phyloP scores from a whole-genome alignment of 2,888 invertebrate genomes.

The Eupithecia exiguata region DNA sequence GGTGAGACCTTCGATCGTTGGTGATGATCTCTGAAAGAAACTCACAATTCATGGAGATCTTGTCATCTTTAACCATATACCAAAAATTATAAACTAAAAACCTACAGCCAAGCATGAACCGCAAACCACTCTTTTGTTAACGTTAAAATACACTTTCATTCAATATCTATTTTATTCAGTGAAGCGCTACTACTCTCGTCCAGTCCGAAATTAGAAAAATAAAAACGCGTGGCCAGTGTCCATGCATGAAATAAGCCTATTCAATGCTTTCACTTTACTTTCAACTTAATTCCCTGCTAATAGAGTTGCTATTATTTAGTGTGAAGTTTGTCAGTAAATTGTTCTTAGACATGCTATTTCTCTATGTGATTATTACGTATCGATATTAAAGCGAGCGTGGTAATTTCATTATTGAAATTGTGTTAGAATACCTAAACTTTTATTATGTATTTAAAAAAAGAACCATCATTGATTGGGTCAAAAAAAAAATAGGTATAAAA shows the following conservation, averaged over 20 bases:
- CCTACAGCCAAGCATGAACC: not conserved
- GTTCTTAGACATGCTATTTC: conserved; percentile 51
- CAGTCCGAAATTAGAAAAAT: conserved; percentile 20
- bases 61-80: not conserved
- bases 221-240: conserved; percentile 55
- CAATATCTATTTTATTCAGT: not conserved
- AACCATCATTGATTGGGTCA: too few species aligned
- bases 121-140: not conserved
- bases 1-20: too few species aligned
- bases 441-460: not conserved
- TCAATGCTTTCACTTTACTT: conserved; percentile 37
- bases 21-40: not conserved
- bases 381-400: conserved; percentile 13
- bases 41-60: not conserved
- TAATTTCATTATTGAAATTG: not conserved
- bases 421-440: not conserved
- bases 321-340: conserved; percentile 36
- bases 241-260: conserved; percentile 57
- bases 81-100: too few species aligned
- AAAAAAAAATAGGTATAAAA: too few species aligned
- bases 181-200: not conserved
- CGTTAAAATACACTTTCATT: not conserved
- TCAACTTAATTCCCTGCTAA: conserved; percentile 43
- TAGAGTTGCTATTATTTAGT: conserved; percentile 18
- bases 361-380: conserved; percentile 29